Conservation (phyloP, 2,113 vertebrate species). For the Tachysurus vachellii region DNA sequence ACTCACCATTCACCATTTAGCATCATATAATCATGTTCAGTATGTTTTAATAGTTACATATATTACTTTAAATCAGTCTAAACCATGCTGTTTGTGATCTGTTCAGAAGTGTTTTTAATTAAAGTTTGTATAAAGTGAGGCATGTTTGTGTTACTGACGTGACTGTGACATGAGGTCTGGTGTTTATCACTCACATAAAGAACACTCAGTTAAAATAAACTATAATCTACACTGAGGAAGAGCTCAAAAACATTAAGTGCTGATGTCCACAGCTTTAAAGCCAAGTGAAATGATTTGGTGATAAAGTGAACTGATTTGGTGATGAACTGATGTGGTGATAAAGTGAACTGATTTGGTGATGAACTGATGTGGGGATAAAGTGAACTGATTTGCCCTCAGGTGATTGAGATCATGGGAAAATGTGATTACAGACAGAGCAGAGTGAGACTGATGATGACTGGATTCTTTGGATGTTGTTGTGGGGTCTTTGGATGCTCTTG, state of each 20-base stretch:
- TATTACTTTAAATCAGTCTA: too few species aligned
- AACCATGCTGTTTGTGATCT: too few species aligned
- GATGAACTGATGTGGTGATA: not conserved
- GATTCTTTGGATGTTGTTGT: too few species aligned
- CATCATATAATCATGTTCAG: not conserved
- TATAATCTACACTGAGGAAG: not conserved
- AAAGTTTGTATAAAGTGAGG: too few species aligned
- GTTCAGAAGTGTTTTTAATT: too few species aligned
- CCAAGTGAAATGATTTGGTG: not conserved
- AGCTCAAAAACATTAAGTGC: not conserved
- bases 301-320: not conserved
- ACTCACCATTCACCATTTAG: not conserved
- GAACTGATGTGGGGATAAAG: too few species aligned
- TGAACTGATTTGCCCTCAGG: not conserved
- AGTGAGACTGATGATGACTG: constrained; percentile 3
- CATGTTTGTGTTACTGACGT: too few species aligned
- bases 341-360: not conserved
- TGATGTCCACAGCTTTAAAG: not conserved
- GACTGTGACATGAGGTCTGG: too few species aligned
- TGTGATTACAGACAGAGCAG: constrained; percentile 26
- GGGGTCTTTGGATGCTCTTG: too few species aligned
- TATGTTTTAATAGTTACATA: too few species aligned
- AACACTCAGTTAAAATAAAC: not conserved
- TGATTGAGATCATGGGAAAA: constrained; percentile 8
- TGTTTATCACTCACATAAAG: not conserved